Evolutionary conservation across 2,888 invertebrate species (phyloP), one percentile per base, ranked within the genome.

Genomic region (Criorhina ranunculi): DNA sequence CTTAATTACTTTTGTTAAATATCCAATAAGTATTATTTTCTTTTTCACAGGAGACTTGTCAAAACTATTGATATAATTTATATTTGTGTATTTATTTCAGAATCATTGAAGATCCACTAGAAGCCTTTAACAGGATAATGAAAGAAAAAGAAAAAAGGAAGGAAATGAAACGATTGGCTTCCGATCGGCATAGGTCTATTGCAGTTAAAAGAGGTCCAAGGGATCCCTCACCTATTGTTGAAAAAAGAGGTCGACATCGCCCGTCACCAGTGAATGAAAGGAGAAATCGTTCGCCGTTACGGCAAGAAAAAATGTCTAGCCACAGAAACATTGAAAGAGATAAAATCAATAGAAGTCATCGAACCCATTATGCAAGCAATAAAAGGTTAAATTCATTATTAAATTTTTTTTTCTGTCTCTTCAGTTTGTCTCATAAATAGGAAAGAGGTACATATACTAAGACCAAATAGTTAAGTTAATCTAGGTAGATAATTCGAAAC

Each of bases 41-140:
- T 24, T 24, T 24, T 24, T 24, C 24, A 24, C n/a, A n/a, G n/a
- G n/a, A n/a, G n/a, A 24, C 24, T 24, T 3, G 24, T 24, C 24
- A 24, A 3, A 19, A n/a, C 11, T 46, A 53, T 31, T 8, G 12
- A 15, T 31, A 15, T 33, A 5, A 29, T 11, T 24, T 9, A 12
- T 46, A 2, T 42, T 19, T 35, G 0, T 4, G n/a, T 53, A 17
- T 42, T n/a, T 24, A 53, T 91, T 92, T 85, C 91, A 96, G 96
- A 87, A 94, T 95, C 78, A 96, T 95, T 87, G 96, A 96, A 89
- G 97, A 97, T 92, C 96, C 97, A 3, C 92, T 97, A 88, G 96
- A 96, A 91, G 96, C 96, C 66, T 97, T 97, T 91, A 96, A 97
- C 91, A 94, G 96, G 87, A 96, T 97, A 93, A 93, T 97, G 89